phyloP scores from a whole-genome alignment of 2,113 vertebrate genomes.

The Bungarus multicinctus region DNA sequence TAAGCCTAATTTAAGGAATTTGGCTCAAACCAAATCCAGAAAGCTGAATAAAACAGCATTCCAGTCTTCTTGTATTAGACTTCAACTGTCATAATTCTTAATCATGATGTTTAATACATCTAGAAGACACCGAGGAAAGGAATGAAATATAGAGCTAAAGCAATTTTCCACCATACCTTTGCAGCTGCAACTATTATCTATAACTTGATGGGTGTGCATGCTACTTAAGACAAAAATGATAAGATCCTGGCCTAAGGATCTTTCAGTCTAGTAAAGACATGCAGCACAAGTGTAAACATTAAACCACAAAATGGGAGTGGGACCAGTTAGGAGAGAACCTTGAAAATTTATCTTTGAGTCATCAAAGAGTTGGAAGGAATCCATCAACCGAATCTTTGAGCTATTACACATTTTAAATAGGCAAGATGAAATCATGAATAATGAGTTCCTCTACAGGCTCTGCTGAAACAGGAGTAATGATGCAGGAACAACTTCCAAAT shows the following conservation, averaged over 20 bases:
- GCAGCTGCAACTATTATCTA: slow-evolving; percentile 52
- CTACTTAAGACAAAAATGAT: slow-evolving; percentile 40
- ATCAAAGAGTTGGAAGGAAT: slow-evolving; percentile 67
- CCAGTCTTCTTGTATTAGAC: background rate
- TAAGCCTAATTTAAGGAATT: background rate
- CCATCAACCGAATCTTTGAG: slow-evolving; percentile 60
- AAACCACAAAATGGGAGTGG: slow-evolving; percentile 62
- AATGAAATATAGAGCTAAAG: background rate
- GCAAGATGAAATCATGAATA: slow-evolving; percentile 62
- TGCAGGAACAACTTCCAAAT: slow-evolving; percentile 10
- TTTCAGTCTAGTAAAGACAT: slow-evolving; percentile 58
- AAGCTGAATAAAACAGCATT: background rate
- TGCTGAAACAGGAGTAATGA: slow-evolving; percentile 49
- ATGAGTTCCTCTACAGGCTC: slow-evolving; percentile 57
- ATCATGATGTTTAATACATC: background rate
- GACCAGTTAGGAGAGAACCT: slow-evolving; percentile 63
- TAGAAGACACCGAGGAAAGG: background rate
- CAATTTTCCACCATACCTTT: slow-evolving; percentile 36
- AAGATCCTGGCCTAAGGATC: slow-evolving; percentile 44
- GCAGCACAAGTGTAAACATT: slow-evolving; percentile 68
- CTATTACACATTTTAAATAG: slow-evolving; percentile 64
- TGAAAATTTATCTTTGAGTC: slow-evolving; percentile 64
- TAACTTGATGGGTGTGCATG: slow-evolving; percentile 46
- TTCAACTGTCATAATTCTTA: slow-evolving; percentile 14
- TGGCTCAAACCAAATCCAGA: background rate